Base-by-base conservation (phyloP, 2,888 invertebrate species). In the Drosophila formosana region DNA sequence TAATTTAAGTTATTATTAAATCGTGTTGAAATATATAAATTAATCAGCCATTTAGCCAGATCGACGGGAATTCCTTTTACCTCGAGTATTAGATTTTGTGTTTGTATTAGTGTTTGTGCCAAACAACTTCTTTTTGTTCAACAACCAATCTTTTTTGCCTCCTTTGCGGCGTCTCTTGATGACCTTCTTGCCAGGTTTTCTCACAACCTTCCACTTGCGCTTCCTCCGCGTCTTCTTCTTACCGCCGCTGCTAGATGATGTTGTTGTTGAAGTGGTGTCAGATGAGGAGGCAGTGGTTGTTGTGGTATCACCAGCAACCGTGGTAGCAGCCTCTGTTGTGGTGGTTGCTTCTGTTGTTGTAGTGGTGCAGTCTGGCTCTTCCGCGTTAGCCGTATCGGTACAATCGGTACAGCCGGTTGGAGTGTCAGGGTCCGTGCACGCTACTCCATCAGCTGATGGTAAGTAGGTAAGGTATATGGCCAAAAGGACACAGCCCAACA, bases 401-500 rank as follows among this genome's bases (percentile, higher is more conserved):
- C 53, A 53, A 11, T 60, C 39, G 4, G 11, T 41, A 37, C 55
- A 55, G 3, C 58, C 49, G 0, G n/a, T 3, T 3, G 57, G 47
- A 0, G 6, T 4, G 28, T 18, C 53, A n/a, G 58, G 23, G 5
- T 28, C 58, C 11, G 61, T 53, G 8, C 61, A 61, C 0, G 55
- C 50, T 11, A n/a, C 34, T 7, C 32, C 65, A n/a, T 37, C 7
- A 50, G n/a, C 13, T 7, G 3, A 18, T 32, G 75, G 72, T 26
- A 73, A 3, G 13, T 46, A 13, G 34, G 39, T 32, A 0, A 75
- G 13, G 47, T 41, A 51, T 3, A 75, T 37, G 25, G 58, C 70
- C 41, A 73, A 5, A 9, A 75, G 18, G 32, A 45, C 75, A 39
- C 75, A 75, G 32, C 32, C 37, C 2, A 68, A 23, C 3, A 37